Evolutionary conservation across 2,888 invertebrate genomes (phyloP), one percentile per base, ranked within the genome.

Genomic region (Spodoptera littoralis): DNA sequence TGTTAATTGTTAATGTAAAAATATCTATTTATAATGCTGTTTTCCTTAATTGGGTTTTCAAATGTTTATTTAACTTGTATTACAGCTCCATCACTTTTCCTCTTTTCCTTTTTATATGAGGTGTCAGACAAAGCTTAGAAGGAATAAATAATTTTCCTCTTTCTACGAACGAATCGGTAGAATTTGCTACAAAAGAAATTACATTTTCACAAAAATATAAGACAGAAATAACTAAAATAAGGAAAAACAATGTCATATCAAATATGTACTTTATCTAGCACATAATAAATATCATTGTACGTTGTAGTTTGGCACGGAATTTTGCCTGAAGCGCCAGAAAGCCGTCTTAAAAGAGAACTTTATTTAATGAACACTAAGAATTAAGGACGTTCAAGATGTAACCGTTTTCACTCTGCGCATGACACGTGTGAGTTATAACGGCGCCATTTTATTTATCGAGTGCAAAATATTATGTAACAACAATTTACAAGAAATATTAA

Each of bases 381-480:
- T 60, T 50, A 54, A 30, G 9, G 11, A 56, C 9, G 8, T 53
- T 41, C 58, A 51, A 3, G 45, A 46, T 43, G 22, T 56, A 60
- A 50, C 55, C 11, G 41, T 57, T 50, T 58, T 70, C n/a, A 43
- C 30, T 48, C 36, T 36, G 36, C 36, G 4, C 36, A 9, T 36
- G 36, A 13, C 47, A 46, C 49, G 27, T 48, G 55, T 41, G 36
- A 48, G 50, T 41, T 18, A 46, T 45, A 44, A 43, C 36, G 56
- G n/a, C 50, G 53, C 52, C 55, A 48, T 44, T n/a, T 61, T 53
- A 54, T 61, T 57, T 65, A 70, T 58, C 13, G 56, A 43, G 49
- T 52, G 73, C 27, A 42, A 52, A 72, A 59, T 55, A 24, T 48
- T 52, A 70, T 46, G 41, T 18, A 18, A 18, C 1, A 4, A 22